Evolutionary conservation across 2,888 invertebrate genomes (phyloP).

Genomic region (Pollenia angustigena): DNA sequence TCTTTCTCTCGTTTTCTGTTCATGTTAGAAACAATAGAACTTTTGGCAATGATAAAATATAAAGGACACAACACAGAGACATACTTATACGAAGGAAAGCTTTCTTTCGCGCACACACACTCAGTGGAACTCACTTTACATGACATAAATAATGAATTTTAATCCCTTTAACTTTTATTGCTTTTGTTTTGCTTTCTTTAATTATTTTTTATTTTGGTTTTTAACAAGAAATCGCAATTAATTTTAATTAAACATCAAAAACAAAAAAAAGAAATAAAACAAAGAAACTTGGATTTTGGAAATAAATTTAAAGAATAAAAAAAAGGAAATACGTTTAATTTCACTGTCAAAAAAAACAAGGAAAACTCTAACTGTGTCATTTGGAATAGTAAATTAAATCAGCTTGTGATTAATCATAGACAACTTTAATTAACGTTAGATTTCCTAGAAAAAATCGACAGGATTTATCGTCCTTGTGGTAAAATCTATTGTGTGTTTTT

Average conservation of each 20-base stretch:
- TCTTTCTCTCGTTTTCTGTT: not conserved
- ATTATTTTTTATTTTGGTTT: not conserved
- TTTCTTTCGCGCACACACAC: not conserved
- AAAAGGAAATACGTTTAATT: not conserved
- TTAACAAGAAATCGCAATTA: not conserved
- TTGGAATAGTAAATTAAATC: too few relatives aligned
- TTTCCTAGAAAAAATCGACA: too few relatives aligned
- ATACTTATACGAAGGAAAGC: too few relatives aligned
- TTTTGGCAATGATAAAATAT: not conserved
- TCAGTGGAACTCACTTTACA: not conserved
- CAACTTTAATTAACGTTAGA: not conserved
- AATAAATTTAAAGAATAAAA: not conserved
- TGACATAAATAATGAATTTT: slow-evolving; percentile 11
- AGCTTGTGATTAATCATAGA: too few relatives aligned
- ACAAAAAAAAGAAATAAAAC: not conserved
- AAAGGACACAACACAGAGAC: not conserved
- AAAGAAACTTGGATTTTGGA: not conserved
- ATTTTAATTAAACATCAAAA: not conserved
- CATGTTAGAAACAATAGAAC: not conserved
- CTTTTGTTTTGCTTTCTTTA: not conserved
- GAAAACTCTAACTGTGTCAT: not conserved
- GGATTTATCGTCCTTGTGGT: too few relatives aligned
- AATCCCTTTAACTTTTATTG: not conserved
- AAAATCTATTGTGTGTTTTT: too few relatives aligned
- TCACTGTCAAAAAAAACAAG: not conserved